Evolutionary conservation across 30 jellyfish, hydroid and myxozoan genomes (phyloP).

Genomic region (Aurelia aurita complex sp. Pacific): DNA sequence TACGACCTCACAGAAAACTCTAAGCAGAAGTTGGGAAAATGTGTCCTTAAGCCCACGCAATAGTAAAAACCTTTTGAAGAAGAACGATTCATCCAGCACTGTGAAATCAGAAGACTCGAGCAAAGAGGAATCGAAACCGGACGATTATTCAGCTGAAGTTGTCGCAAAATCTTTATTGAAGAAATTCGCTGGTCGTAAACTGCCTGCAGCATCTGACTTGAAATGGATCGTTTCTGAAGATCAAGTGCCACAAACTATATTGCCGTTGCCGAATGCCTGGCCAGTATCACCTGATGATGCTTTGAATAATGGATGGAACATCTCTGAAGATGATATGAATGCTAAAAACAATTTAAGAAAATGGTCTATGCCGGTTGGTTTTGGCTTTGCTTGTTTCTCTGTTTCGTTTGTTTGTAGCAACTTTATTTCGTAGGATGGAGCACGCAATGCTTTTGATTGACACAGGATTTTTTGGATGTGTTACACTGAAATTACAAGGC

Average conservation of each 20-base stretch:
- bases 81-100: slow-evolving; percentile 16
- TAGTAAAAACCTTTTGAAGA: slow-evolving; percentile 16
- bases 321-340: slow-evolving; percentile 48
- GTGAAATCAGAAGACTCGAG: slow-evolving; percentile 41
- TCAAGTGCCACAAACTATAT: slow-evolving; percentile 87
- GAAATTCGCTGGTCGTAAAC: slow-evolving; percentile 80
- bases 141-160: slow-evolving; percentile 92
- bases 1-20: slow-evolving; percentile 54
- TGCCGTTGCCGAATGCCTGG: slow-evolving; percentile 93
- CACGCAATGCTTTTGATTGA: no score
- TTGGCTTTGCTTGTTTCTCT: no score
- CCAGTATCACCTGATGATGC: slow-evolving; percentile 92
- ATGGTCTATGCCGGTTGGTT: slow-evolving; percentile 70
- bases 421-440: no score
- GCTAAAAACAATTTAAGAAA: slow-evolving; percentile 9
- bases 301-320: slow-evolving; percentile 27
- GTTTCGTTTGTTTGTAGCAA: no score
- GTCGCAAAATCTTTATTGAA: slow-evolving; percentile 89
- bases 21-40: slow-evolving; percentile 96
- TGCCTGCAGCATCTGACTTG: slow-evolving; percentile 97
- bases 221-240: slow-evolving; percentile 93
- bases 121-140: slow-evolving; percentile 69
- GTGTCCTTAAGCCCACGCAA: slow-evolving; percentile 76
- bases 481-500: no score
- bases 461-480: no score